phyloP scores from a whole-genome alignment of 1,140 invertebrate genomes.

The Ladona fulva region DNA sequence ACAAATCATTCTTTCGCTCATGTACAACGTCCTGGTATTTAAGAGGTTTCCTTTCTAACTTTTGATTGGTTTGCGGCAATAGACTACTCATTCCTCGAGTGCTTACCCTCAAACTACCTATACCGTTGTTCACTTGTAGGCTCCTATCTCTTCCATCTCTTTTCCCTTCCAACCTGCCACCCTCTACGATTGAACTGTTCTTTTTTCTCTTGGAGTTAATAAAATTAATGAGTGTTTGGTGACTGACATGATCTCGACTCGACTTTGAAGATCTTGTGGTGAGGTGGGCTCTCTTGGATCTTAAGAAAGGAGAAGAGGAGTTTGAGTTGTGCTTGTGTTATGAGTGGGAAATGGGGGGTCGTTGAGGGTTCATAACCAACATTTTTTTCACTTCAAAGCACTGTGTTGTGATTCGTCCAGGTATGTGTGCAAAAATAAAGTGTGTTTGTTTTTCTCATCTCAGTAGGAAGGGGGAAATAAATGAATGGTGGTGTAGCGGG shows the following conservation, averaged over 20 bases:
- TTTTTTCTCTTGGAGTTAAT: not conserved
- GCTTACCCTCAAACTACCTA: not conserved
- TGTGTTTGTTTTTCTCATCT: not conserved
- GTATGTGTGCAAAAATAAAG: not conserved
- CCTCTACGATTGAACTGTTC: not conserved
- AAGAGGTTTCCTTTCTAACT: not conserved
- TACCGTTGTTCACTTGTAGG: not conserved
- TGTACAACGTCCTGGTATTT: not conserved
- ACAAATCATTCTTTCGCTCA: not conserved
- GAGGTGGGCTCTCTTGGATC: not conserved
- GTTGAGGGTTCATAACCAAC: not conserved
- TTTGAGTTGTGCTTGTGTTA: not conserved
- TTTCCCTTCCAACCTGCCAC: not conserved
- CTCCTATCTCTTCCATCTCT: not conserved
- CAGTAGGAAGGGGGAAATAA: not conserved
- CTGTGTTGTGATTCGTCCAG: constrained; percentile 7
- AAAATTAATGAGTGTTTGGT: not conserved
- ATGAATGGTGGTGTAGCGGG: constrained; percentile 1
- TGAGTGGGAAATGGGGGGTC: not conserved
- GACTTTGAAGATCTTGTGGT: not conserved
- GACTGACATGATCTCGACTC: not conserved
- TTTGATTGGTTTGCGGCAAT: not conserved
- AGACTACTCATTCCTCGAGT: too few relatives aligned
- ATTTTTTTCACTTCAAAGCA: constrained; percentile 6
- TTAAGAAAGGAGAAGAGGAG: not conserved